Evolutionary conservation across 2,113 vertebrate species (phyloP).

Genomic region (Notarius quadriscutis): DNA sequence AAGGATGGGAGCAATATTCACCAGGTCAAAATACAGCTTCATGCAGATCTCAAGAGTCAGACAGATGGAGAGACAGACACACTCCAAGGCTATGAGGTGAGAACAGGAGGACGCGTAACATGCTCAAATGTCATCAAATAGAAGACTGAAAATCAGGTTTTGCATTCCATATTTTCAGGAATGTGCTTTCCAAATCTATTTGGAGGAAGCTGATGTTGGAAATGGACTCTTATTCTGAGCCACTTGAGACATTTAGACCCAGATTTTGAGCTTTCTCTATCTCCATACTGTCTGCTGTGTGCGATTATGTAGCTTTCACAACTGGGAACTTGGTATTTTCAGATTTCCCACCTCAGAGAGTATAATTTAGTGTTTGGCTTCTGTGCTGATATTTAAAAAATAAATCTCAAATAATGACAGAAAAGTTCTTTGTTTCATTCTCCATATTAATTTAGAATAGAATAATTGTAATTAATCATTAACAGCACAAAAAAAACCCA

Average conservation of each 20-base stretch:
- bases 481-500: not conserved
- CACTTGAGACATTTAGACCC: not conserved
- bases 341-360: not conserved
- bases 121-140: not conserved
- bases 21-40: not conserved
- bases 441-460: not conserved
- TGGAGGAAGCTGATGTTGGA: not conserved
- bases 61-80: not conserved
- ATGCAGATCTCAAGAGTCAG: slow-evolving; percentile 12
- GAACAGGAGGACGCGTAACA: not conserved
- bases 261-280: not conserved
- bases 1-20: slow-evolving; percentile 48
- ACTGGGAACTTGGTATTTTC: not conserved
- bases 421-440: not conserved
- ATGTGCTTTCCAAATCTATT: not conserved
- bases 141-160: not conserved
- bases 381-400: not conserved
- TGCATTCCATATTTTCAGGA: not conserved
- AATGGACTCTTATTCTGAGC: not conserved
- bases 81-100: not conserved
- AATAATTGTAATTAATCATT: not conserved
- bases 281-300: not conserved
- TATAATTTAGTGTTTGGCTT: not conserved
- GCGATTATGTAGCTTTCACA: not conserved
- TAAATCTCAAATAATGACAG: not conserved